These are phyloP conservation scores for Dicrurus megarhynchus DNA, from an alignment of 2,113 vertebrate genomes.

Conservation along the genomic window DNA sequence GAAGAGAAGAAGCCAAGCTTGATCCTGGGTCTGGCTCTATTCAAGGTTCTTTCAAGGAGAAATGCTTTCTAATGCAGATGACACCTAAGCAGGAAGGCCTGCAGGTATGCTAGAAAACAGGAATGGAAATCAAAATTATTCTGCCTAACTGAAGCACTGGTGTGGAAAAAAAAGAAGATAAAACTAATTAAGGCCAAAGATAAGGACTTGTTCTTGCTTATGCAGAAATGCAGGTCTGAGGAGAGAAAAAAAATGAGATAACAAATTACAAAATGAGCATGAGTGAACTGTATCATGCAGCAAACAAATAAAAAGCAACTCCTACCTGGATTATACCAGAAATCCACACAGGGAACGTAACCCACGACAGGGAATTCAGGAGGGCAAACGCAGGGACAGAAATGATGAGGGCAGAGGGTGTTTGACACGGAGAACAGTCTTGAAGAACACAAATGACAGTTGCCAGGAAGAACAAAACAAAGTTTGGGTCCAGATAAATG, in stretches of 20 bases:
- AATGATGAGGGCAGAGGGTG: background rate
- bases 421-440: background rate
- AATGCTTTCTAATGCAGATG: background rate
- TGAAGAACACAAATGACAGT: background rate
- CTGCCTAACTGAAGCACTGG: background rate
- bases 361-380: background rate
- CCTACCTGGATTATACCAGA: background rate
- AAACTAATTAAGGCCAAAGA: background rate
- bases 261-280: background rate
- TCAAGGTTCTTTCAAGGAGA: background rate
- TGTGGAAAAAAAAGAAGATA: background rate
- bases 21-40: background rate
- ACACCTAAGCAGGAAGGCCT: background rate
- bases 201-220: background rate
- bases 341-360: background rate
- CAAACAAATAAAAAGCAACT: background rate
- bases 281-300: background rate
- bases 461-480: background rate
- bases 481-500: background rate
- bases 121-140: background rate
- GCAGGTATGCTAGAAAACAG: background rate
- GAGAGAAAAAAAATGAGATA: background rate
- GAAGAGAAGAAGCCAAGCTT: background rate
- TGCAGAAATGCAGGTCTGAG: background rate
- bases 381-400: background rate